Evolutionary conservation across 2,888 invertebrate species (phyloP), one percentile per base, ranked within the genome.

Genomic region (Drosophila borborema): DNA sequence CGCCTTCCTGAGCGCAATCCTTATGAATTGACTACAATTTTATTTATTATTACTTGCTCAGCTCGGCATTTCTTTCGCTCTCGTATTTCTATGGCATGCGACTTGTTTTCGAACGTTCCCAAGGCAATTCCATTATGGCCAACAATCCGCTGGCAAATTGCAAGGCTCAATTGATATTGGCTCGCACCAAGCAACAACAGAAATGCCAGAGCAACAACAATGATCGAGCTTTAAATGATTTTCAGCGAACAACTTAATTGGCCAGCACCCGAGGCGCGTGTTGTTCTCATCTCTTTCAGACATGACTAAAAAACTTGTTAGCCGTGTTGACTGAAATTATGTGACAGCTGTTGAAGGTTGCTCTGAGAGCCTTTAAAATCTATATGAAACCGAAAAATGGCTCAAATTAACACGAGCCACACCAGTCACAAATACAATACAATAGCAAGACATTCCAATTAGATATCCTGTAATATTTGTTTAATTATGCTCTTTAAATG

Each of bases 1-100:
- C 78, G 10, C 38, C 38, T 0, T 36, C 3, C 14, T 14, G 6
- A 16, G 16, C 38, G 16, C 70, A 86, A 89, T 91, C 90, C 85
- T 88, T 90, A 90, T 90, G 90, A 89, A 90, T 89, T 90, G 91
- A 80, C 78, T 86, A 80, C 81, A 88, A 89, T 89, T 90, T 86
- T 88, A 91, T 90, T 86, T 86, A 84, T 81, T 84, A 82, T 84
- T 89, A 87, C 85, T 89, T 78, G 60, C 89, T 86, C 73, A 36
- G 51, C 51, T 54, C 40, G 54, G 54, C 81, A 75, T 87, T 84
- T 84, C 60, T 31, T 63, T 55, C 54, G 31, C 63, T 40, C 64
- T 66, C 56, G 56, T 54, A 83, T 77, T 79, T 79, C 84, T 69
- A 89, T 83, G 70, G 78, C 65, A 72, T 78, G 72, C 76, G 74